phyloP scores from a whole-genome alignment of 2,888 invertebrate species.

The Kryphioiulus occultus region DNA sequence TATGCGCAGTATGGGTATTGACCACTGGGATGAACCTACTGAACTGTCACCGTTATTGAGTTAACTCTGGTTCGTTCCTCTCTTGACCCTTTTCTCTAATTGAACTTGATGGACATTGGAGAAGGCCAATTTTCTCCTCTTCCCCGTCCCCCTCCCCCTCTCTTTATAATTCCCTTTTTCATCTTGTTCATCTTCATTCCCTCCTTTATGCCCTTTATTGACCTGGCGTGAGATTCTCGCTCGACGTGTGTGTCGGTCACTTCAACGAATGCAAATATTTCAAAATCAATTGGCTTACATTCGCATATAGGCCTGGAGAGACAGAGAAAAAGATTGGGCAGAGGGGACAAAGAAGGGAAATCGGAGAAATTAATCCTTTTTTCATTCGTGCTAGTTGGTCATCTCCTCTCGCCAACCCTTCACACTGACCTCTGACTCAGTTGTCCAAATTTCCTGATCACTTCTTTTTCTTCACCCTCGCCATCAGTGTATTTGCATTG shows the following conservation, averaged over 20 bases:
- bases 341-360: slow-evolving; percentile 3
- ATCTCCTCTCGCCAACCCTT: background rate
- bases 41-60: slow-evolving; percentile 29
- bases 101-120: slow-evolving; percentile 33
- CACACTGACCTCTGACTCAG: slow-evolving; percentile 1
- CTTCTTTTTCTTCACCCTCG: background rate
- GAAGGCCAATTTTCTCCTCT: slow-evolving; percentile 16
- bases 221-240: slow-evolving; percentile 32
- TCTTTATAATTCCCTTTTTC: slow-evolving; percentile 39
- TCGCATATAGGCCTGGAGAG: background rate
- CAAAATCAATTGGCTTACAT: slow-evolving; percentile 36
- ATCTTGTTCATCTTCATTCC: slow-evolving; percentile 40
- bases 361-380: slow-evolving; percentile 34
- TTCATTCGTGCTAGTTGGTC: background rate
- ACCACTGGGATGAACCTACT: background rate
- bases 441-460: slow-evolving; percentile 20
- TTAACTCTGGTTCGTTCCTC: slow-evolving; percentile 13
- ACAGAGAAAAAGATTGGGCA: background rate
- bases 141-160: background rate
- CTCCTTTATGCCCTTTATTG: slow-evolving; percentile 36
- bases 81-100: slow-evolving; percentile 39
- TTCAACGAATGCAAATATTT: slow-evolving; percentile 38
- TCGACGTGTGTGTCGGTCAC: slow-evolving; percentile 7
- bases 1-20: slow-evolving; percentile 10
- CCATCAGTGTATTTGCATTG: background rate